Evolutionary conservation across 53 echinoderm and acorn worm species (phyloP), one percentile per base, ranked within the genome.

Genomic region (Henricia sp.): DNA sequence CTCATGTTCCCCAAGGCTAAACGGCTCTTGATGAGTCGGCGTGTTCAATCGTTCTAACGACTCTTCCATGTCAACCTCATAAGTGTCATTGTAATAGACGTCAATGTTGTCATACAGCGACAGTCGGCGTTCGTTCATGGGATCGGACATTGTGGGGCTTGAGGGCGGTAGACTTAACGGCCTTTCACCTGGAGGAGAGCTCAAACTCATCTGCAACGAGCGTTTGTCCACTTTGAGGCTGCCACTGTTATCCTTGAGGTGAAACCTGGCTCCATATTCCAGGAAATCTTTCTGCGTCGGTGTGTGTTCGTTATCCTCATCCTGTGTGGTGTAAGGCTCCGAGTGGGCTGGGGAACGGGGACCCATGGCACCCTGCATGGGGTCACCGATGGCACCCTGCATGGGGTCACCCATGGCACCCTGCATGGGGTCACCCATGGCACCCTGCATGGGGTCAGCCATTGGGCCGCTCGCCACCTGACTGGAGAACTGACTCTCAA

Each of bases 11-110:
- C 80, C 80, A 30, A 80, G 28, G 3, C 44, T n/a, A 21, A 64
- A 64, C 0, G 80, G 57, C 62, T 64, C 53, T 41, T 80, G 75
- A 23, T 67, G 90, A 32, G 92, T 95, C n/a, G 95, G 95, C 11
- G 95, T 95, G 52, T 84, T 88, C 52, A 92, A 86, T n/a, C 84
- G 86, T 60, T 99, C 99, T 37, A 99, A 56, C 2, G 99, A 99
- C 37, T 99, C 99, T 74, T 99, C 99, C 99, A 99, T 99, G 66
- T 92, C 92, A 46, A 90, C 90, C 77, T 94, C 99, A 41, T 95
- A 99, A 39, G 92, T 91, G 55, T 92, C 99, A 57, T 99, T 94
- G 70, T 96, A 96, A 70, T 89, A 93, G 36, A 94, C 90, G 70
- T 92, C 92, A 46, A 99, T 91, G 74, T 99, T 99, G 57, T 99